Evolutionary conservation across 2,113 vertebrate species (phyloP), one percentile per base, ranked within the genome.

Genomic region (Labeo rohita): DNA sequence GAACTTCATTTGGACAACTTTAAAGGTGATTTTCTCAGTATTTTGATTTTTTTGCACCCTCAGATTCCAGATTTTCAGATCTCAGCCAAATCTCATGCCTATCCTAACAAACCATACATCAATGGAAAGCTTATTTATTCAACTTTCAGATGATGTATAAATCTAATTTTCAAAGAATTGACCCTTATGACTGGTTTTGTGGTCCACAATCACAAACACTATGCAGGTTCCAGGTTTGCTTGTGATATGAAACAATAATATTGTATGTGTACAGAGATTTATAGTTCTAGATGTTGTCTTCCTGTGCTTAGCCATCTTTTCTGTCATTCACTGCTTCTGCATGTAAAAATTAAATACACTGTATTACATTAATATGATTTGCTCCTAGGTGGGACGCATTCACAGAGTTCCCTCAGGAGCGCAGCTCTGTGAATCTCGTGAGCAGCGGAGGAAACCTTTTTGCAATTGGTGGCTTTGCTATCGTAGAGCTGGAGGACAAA

Each of bases 381-480:
- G 13, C 3, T 54, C 8, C 54, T 91, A 99, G 98, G 87, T 99
- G 98, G 98, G 97, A 98, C 88, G 34, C 94, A 16, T 96, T 97
- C 93, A 89, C 96, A 2, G 98, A 99, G 89, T 99, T 99, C 88
- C 98, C 98, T 4, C 98, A 99, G 89, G 98, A 99, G 92, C 96
- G 98, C 92, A 99, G 97, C 92, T 99, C 98, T 4, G 93, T 99
- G 88, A 97, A 97, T 93, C 93, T 99, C 85, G 91, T 99, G 85
- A 96, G 95, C 90, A 93, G 91, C 80, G 91, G 93, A 0, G 97
- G 97, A 80, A 94, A 93, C 12, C 92, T 99, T 83, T 99, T 96
- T n/a, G 97, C 97, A 1, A 96, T 99, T 8, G 98, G 98, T 15
- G 98, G 98, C 61, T 99, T 98, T 91, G 94, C 98, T n/a, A 98